Evolutionary conservation across 2,888 invertebrate species (phyloP).

Genomic region (Pardosa pseudoannulata): DNA sequence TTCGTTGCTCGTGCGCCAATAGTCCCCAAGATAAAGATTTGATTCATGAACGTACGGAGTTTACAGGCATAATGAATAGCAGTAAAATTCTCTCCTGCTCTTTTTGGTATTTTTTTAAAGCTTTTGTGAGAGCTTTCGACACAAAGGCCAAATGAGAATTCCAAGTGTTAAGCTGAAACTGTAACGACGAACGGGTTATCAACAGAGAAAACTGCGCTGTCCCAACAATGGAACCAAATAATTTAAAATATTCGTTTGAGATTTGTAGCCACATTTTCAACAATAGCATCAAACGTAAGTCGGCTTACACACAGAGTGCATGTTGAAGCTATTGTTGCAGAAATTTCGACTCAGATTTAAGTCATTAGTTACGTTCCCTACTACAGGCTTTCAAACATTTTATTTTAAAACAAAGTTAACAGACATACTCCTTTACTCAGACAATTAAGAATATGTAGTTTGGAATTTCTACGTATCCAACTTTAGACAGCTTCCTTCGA

Average conservation of each 20-base stretch:
- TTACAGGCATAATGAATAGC: constrained; percentile 36
- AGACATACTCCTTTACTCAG: too few relatives aligned
- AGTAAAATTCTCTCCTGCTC: background rate
- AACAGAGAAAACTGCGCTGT: background rate
- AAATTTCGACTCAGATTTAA: background rate
- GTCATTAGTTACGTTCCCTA: background rate
- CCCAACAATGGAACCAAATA: constrained; percentile 27
- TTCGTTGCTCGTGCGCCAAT: constrained; percentile 29
- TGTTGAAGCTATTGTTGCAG: background rate
- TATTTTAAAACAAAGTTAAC: too few relatives aligned
- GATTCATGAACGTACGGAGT: constrained; percentile 50
- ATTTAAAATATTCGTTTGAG: constrained; percentile 43
- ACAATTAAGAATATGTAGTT: too few relatives aligned
- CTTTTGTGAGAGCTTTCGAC: constrained; percentile 25
- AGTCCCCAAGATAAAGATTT: constrained; percentile 54
- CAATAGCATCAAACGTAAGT: background rate
- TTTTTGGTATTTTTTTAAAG: constrained; percentile 29
- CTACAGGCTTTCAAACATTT: background rate
- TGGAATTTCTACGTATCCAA: too few relatives aligned
- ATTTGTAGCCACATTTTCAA: constrained; percentile 14
- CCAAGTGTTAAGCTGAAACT: constrained; percentile 20
- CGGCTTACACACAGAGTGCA: background rate
- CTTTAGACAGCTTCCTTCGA: too few relatives aligned
- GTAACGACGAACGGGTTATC: constrained; percentile 26
- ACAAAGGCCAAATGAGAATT: constrained; percentile 28